These are phyloP conservation scores for Strix aluco DNA, from an alignment of 2,113 vertebrate genomes.

Conservation along the genomic window DNA sequence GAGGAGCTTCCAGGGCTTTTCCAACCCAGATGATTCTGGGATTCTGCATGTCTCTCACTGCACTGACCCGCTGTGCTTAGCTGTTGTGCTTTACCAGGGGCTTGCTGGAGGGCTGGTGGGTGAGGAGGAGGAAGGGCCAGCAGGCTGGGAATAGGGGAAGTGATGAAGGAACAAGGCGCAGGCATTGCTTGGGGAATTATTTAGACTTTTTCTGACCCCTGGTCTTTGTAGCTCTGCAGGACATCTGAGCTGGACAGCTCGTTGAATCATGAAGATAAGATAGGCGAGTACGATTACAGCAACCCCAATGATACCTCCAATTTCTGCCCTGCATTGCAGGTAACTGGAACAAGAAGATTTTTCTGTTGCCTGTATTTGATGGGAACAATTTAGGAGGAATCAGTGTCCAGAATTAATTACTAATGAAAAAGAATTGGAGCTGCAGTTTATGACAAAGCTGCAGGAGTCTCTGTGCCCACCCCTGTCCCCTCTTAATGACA, in stretches of 20 bases:
- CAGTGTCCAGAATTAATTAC: background rate
- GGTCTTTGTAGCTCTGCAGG: constrained; percentile 72
- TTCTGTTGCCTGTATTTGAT: background rate
- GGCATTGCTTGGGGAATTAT: background rate
- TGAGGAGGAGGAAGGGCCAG: background rate
- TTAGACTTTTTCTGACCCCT: background rate
- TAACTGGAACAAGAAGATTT: background rate
- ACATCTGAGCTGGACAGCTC: constrained; percentile 5
- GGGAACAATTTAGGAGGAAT: background rate
- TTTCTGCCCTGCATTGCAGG: constrained; percentile 90
- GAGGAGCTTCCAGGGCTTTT: too few relatives aligned
- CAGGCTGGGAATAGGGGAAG: background rate
- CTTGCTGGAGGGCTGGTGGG: background rate
- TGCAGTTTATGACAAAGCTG: background rate
- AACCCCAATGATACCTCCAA: constrained; percentile 90
- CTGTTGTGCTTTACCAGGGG: background rate
- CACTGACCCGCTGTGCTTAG: background rate
- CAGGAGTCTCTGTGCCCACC: background rate
- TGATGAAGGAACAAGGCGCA: background rate
- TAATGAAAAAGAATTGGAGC: background rate
- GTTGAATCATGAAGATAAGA: constrained; percentile 77
- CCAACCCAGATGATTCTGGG: too few relatives aligned
- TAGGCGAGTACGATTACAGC: constrained; percentile 90
- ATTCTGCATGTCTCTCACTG: background rate
- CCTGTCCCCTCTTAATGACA: background rate